Evolutionary conservation across 2,888 invertebrate genomes (phyloP).

Genomic region (Clistopyga incitator): DNA sequence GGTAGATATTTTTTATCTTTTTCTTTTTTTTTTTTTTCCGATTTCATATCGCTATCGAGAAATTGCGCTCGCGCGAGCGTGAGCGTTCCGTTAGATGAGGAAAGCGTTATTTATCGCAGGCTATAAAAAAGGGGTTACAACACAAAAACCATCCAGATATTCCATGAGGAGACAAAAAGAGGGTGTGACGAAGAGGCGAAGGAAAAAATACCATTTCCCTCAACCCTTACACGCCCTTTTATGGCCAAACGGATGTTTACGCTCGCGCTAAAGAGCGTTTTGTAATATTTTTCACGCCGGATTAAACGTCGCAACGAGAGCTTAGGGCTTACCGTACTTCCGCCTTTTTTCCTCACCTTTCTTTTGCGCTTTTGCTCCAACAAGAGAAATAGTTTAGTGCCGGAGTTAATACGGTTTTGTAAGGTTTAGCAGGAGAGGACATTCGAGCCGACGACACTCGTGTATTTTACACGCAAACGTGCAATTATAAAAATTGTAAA

Average conservation of each 20-base stretch:
- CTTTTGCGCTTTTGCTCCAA: neutral
- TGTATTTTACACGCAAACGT: neutral
- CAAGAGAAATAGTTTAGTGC: constrained; percentile 1
- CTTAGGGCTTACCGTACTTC: constrained; percentile 6
- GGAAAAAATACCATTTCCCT: neutral
- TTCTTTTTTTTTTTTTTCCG: constrained; percentile 6
- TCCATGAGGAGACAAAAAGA: neutral
- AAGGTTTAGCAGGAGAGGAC: neutral
- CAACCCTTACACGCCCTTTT: neutral
- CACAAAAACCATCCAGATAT: constrained; percentile 5
- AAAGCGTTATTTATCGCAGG: constrained; percentile 47
- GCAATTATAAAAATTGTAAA: neutral
- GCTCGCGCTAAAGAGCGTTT: constrained; percentile 23
- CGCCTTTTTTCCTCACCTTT: neutral
- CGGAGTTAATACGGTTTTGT: neutral
- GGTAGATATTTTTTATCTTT: constrained; percentile 9
- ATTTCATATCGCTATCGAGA: constrained; percentile 50
- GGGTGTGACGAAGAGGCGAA: neutral
- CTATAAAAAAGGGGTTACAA: constrained; percentile 33
- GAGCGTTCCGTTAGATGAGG: constrained; percentile 27
- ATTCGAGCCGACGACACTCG: neutral
- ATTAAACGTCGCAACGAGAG: constrained; percentile 18
- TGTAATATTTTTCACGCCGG: constrained; percentile 35
- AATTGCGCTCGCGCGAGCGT: constrained; percentile 49
- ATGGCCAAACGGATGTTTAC: constrained; percentile 4